Conservation (phyloP, 2,797 vertebrate genomes). For the Myotis daubentonii region DNA sequence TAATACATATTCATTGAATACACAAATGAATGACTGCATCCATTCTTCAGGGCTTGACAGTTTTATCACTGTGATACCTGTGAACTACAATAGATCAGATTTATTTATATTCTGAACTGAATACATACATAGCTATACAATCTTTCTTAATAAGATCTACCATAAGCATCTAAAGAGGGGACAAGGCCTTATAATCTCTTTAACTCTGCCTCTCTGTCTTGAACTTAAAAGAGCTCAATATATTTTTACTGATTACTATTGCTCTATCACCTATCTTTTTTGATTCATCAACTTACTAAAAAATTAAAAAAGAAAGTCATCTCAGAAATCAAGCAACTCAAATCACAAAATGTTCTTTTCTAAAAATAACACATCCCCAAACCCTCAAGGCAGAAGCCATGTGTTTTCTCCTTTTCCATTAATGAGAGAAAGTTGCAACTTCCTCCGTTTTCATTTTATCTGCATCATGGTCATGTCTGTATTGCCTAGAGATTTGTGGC, state of each 20-base stretch:
- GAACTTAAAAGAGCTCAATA: neutral
- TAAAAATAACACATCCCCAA: slow-evolving; percentile 65
- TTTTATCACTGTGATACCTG: neutral
- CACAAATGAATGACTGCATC: slow-evolving; percentile 10
- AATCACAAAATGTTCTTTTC: slow-evolving; percentile 74
- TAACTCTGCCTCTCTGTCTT: slow-evolving; percentile 11
- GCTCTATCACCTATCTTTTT: slow-evolving; percentile 26
- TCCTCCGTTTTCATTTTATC: slow-evolving; percentile 38
- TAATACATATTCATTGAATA: neutral
- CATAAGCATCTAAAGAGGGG: neutral
- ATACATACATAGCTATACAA: neutral
- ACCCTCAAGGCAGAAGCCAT: slow-evolving; percentile 13
- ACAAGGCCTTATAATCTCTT: neutral
- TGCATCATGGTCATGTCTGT: neutral
- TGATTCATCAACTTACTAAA: slow-evolving; percentile 39
- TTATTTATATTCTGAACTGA: slow-evolving; percentile 5
- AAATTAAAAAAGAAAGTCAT: neutral
- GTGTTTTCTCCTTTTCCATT: slow-evolving; percentile 53
- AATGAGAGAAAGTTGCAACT: slow-evolving; percentile 61
- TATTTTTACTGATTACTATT: neutral
- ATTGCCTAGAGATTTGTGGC: slow-evolving; percentile 64
- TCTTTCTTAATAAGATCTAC: neutral
- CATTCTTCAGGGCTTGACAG: neutral
- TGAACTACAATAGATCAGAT: neutral
- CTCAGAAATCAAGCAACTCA: slow-evolving; percentile 66